Evolutionary conservation across 2,113 vertebrate species (phyloP), one percentile per base, ranked within the genome.

Genomic region (Passer montanus): DNA sequence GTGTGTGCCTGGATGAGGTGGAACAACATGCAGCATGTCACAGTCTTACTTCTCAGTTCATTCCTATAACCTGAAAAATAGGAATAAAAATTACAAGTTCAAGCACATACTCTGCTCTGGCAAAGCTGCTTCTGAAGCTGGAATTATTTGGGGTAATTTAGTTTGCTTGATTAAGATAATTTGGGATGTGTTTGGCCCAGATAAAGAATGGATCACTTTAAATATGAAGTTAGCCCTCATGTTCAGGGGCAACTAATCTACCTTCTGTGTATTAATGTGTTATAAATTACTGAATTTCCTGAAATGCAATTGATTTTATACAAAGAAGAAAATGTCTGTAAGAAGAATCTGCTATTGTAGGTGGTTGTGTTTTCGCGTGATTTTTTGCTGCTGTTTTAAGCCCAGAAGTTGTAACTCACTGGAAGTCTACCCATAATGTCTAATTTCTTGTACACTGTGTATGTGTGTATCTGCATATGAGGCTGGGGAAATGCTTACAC

Each of bases 401-500:
- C 85, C 73, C 73, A 55, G 81, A 89, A 91, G 59, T 58, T 53
- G 37, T 35, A 69, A 69, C 7, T 69, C 35, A n/a, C 20, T n/a
- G 66, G 4, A 96, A 92, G 30, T 89, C 83, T 95, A 94, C 90
- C 95, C 70, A 94, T 87, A 79, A 78, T 24, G 63, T 81, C 87
- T 87, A 70, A 50, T 37, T 94, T 84, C 82, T 93, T 83, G 62
- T 75, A 93, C 63, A 23, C 64, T 93, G n/a, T 53, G 16, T 90
- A 17, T 89, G 30, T 86, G 56, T 19, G 11, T 83, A 69, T 64
- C 76, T 96, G 90, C 60, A 69, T 70, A 77, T 58, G 81, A 93
- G 66, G 73, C 84, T 94, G 46, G 20, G 93, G 84, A 97, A 91
- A 52, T 75, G 94, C 95, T 96, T 96, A 93, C 56, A 74, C 80